phyloP scores from a whole-genome alignment of 2,113 vertebrate genomes.

The Phalacrocorax brasilianus region DNA sequence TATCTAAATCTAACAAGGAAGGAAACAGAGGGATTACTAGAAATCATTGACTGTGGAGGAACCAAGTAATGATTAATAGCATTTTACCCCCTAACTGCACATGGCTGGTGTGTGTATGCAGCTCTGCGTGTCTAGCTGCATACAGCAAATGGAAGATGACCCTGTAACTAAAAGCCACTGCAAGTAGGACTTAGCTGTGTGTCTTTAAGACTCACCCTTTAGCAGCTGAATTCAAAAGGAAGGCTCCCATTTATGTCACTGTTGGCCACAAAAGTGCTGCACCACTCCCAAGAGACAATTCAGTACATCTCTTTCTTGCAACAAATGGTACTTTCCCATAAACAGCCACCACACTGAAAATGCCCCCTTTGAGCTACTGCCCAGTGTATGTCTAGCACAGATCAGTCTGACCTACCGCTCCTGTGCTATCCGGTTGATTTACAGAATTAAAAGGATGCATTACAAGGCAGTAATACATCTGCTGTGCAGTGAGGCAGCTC shows the following conservation, averaged over 20 bases:
- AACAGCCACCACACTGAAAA: not conserved
- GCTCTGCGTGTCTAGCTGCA: not conserved
- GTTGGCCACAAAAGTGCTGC: not conserved
- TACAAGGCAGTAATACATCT: not conserved
- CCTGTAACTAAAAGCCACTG: not conserved
- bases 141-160: not conserved
- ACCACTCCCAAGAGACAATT: not conserved
- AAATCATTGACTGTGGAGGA: not conserved
- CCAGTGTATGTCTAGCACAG: not conserved
- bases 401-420: not conserved
- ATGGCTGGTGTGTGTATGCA: rapidly evolving
- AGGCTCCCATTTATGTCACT: not conserved
- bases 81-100: not conserved
- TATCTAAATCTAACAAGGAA: not conserved
- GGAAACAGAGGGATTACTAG: not conserved
- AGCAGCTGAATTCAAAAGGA: not conserved
- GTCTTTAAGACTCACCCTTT: not conserved
- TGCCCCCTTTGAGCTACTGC: not conserved
- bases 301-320: not conserved
- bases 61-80: not conserved
- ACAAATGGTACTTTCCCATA: not conserved
- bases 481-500: not conserved
- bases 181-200: not conserved
- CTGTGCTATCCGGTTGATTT: not conserved
- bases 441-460: not conserved